Evolutionary conservation across 2,888 invertebrate genomes (phyloP).

Genomic region (Coenonympha glycerion): DNA sequence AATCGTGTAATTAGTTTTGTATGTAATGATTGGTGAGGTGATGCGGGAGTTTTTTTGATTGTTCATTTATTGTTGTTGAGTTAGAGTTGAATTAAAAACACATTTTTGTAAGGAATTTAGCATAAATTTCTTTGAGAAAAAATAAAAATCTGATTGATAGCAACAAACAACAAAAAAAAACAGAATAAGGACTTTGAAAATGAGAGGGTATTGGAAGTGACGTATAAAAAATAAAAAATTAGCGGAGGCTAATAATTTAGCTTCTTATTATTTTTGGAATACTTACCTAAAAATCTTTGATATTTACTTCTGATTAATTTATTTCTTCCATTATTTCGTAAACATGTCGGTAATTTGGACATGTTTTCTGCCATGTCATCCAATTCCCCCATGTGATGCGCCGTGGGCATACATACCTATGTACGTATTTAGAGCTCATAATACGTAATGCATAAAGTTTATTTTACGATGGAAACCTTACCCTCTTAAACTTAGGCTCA

Average conservation of each 20-base stretch:
- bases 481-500: slow-evolving; percentile 1
- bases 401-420: background rate
- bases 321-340: background rate
- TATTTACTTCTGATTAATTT: background rate
- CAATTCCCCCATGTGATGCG: background rate
- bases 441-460: background rate
- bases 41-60: slow-evolving; percentile 7
- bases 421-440: background rate
- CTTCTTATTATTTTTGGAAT: too few species aligned
- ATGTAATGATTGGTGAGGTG: slow-evolving; percentile 24
- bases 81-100: background rate
- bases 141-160: too few species aligned
- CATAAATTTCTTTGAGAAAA: too few species aligned
- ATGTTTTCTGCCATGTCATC: slow-evolving; percentile 6
- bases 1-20: slow-evolving; percentile 41
- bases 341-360: background rate
- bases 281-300: background rate
- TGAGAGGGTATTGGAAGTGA: too few species aligned
- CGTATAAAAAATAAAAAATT: too few species aligned
- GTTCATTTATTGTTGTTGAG: too few species aligned
- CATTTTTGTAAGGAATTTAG: background rate
- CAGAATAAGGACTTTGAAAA: too few species aligned
- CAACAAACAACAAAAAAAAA: too few species aligned
- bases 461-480: slow-evolving; percentile 8
- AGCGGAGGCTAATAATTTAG: too few species aligned